Percentiles rank a stretch among this genome's conserved stretches.
Evolutionary conservation across 37 sponge, comb jelly and placozoan species (phyloP).

Genomic region (Oopsacas minuta): DNA sequence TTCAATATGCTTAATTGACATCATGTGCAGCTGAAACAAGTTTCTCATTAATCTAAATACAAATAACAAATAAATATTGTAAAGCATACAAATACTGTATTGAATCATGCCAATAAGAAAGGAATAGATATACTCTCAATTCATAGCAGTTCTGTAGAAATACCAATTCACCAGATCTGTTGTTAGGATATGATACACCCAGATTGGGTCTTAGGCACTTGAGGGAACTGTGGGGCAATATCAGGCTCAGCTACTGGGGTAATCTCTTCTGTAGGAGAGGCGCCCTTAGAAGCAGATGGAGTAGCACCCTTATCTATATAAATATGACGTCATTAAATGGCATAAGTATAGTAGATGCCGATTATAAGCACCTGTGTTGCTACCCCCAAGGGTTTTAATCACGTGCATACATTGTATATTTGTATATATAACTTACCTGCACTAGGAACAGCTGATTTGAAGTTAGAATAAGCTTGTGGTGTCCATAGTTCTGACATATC

Average conservation of each 20-base stretch:
- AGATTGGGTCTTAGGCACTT: conserved; percentile 59
- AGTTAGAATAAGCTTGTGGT: conserved; percentile 62
- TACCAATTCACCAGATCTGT: background rate
- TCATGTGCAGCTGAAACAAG: too few relatives aligned
- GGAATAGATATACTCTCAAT: background rate
- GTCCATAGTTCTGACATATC: conserved; percentile 84
- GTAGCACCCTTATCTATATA: background rate
- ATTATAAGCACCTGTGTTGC: too few relatives aligned
- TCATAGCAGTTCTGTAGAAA: background rate
- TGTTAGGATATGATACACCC: conserved; percentile 49
- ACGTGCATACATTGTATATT: too few relatives aligned
- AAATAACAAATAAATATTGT: too few relatives aligned
- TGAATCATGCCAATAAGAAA: background rate
- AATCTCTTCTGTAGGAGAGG: conserved; percentile 62
- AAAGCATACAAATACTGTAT: background rate
- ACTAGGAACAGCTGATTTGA: conserved; percentile 20
- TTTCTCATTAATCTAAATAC: too few relatives aligned
- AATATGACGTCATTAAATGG: too few relatives aligned
- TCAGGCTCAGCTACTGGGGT: conserved; percentile 77
- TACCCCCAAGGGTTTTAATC: too few relatives aligned
- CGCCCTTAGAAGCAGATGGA: conserved; percentile 18
- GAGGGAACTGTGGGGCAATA: conserved; percentile 52
- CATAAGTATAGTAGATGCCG: background rate
- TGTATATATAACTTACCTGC: background rate
- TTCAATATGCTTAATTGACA: too few relatives aligned